Conservation (phyloP, 2,888 invertebrate species). For the Pogonocherus hispidulus region DNA sequence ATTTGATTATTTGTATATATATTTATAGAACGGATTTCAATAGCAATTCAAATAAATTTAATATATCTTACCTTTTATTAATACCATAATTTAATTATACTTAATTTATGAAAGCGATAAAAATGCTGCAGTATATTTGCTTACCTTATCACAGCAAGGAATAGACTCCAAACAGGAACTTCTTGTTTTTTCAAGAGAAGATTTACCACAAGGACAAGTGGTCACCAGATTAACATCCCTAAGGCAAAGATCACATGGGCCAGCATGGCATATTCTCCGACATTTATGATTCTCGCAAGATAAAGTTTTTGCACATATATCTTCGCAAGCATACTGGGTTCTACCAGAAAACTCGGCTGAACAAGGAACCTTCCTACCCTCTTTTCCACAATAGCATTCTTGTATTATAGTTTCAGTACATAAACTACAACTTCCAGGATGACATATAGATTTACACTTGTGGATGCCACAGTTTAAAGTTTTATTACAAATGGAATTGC, state of each 20-base stretch:
- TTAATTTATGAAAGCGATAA: no score
- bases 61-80: no score
- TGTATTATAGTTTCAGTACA: slow-evolving; percentile 80
- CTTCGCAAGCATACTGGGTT: slow-evolving; percentile 74
- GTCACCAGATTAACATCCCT: slow-evolving; percentile 74
- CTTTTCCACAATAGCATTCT: slow-evolving; percentile 81
- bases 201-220: slow-evolving; percentile 85
- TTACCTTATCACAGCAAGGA: slow-evolving; percentile 81
- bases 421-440: slow-evolving; percentile 81
- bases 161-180: slow-evolving; percentile 84
- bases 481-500: slow-evolving; percentile 82
- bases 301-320: slow-evolving; percentile 74
- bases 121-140: no score
- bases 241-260: slow-evolving; percentile 76
- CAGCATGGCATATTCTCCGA: slow-evolving; percentile 76
- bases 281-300: slow-evolving; percentile 78
- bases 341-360: slow-evolving; percentile 19
- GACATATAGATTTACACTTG: slow-evolving; percentile 81
- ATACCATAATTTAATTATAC: no score
- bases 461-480: slow-evolving; percentile 84
- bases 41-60: no score
- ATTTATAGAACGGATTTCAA: no score
- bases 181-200: slow-evolving; percentile 69
- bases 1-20: no score
- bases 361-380: slow-evolving; percentile 71